A percentile compares a stretch with the other conserved stretches of the same genome.
phyloP scores from a whole-genome alignment of 2,888 invertebrate genomes.

The Acronicta psi region DNA sequence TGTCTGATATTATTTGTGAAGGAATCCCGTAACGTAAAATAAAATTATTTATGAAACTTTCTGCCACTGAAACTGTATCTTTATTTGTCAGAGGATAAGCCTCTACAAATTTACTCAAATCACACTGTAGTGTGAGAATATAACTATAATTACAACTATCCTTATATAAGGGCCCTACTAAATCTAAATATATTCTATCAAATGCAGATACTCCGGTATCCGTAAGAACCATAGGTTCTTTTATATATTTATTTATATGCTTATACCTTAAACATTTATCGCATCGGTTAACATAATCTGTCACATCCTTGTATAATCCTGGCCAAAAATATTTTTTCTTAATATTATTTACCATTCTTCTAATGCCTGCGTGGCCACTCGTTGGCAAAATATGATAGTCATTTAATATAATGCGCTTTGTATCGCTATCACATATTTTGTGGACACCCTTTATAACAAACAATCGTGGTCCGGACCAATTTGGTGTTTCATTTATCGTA shows the following conservation, averaged over 20 bases:
- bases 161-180: slow-evolving; percentile 5
- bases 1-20: too few species aligned
- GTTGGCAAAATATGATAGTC: slow-evolving; percentile 1
- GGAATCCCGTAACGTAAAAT: not conserved
- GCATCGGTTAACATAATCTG: not conserved
- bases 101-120: not conserved
- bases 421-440: not conserved
- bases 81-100: not conserved
- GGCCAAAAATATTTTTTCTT: slow-evolving; percentile 16
- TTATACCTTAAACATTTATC: not conserved
- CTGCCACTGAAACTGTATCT: not conserved
- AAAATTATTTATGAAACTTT: not conserved
- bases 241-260: not conserved
- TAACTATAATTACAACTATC: slow-evolving; percentile 1
- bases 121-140: slow-evolving; percentile 5
- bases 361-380: slow-evolving; percentile 12
- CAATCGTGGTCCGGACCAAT: slow-evolving; percentile 4
- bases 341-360: slow-evolving; percentile 21
- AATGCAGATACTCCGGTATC: not conserved
- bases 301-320: slow-evolving; percentile 2
- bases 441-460: not conserved
- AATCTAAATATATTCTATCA: not conserved
- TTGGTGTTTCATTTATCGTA: not conserved
- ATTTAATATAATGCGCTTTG: not conserved
- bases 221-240: slow-evolving; percentile 1